Base-by-base conservation (phyloP, 2,888 invertebrate species). In the Siphlonurus alternatus region DNA sequence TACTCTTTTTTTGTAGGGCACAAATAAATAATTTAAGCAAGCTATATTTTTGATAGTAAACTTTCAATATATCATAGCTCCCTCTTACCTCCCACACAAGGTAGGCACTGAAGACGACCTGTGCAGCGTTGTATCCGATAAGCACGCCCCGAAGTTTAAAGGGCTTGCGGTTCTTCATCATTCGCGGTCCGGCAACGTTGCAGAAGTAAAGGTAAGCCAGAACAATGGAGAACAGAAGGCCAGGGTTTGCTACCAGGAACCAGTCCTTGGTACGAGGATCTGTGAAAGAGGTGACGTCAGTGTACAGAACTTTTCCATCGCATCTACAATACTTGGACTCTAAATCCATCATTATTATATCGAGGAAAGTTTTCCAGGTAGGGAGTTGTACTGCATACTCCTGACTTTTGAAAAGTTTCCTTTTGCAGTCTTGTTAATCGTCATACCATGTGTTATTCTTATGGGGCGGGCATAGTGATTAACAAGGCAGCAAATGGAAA, bases 101-200 rank as follows among this genome's bases (percentile, higher is more conserved):
- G 80, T 70, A 93, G 78, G 79, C 83, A 93, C 93, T 94, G 76
- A 93, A 87, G 18, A 88, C 60, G 3, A 95, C 93, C 82, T 95
- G 94, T 64, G 87, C 84, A 18, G 87, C 81, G 72, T 96, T 96
- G 76, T 95, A 96, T 0, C 81, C 72, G 20, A 90, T 81, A 72
- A 94, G 82, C 0, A 87, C 73, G 61, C 80, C 79, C 71, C 89
- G 86, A 64, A 94, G 73, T 69, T 89, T 83, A 71, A 85, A 87
- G 0, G 89, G 83, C 66, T 86, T 83, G 67, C 84, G 78, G 65
- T 87, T 86, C 67, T 84, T 80, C 89, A 90, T 89, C 72, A 84
- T 83, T 53, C 83, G 79, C 1, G 89, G 89, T 0, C 89, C 89
- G 60, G 86, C 78, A 70, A 86, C 87, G n/a, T 86, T 77, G 62